Base-by-base conservation (phyloP, 2,113 vertebrate species). In the Microcebus jonahi region DNA sequence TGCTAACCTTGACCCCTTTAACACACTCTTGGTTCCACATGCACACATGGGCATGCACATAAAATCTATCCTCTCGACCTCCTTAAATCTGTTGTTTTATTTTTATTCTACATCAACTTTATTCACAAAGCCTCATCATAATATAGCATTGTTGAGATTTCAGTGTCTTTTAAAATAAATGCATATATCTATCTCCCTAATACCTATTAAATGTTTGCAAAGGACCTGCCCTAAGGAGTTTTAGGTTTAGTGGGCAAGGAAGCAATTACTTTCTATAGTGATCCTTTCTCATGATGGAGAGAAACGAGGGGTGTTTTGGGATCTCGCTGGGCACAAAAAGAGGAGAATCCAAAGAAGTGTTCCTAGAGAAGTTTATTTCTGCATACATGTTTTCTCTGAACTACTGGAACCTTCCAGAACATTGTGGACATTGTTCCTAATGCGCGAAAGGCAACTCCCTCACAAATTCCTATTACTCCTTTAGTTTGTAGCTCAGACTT, bases 101-200 rank as follows among this genome's bases (percentile, higher is more conserved):
- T 91, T 93, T 75, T 80, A 48, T 59, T 92, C 88, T 27, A 34
- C 13, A 39, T 71, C 31, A 53, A 53, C 4, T 84, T 85, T 67
- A 92, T 20, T 55, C 53, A 48, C 8, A 59, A n/a, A 90, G 5
- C 4, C 17, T 92, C 53, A 0, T 57, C 8, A 9, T 65, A 29
- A 25, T 18, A 67, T 25, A 76, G 6, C 7, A 29, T 31, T 42
- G 48, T 21, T 55, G 39, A 93, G 34, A 85, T 65, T 76, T 73
- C 67, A 65, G 2, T 67, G 27, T n/a, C 36, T 85, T 85, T 75
- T 10, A 39, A 79, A 84, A 70, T 59, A 53, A 53, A 20, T 50
- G 4, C 13, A 17, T 29, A 1, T 12, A 2, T 67, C 29, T 80
- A 25, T 59, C 12, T 96, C 59, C 63, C 18, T 1, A 27, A 2